These are phyloP conservation scores for Drosophila gaucha DNA, from an alignment of 2,888 invertebrate genomes.

Conservation along the genomic window DNA sequence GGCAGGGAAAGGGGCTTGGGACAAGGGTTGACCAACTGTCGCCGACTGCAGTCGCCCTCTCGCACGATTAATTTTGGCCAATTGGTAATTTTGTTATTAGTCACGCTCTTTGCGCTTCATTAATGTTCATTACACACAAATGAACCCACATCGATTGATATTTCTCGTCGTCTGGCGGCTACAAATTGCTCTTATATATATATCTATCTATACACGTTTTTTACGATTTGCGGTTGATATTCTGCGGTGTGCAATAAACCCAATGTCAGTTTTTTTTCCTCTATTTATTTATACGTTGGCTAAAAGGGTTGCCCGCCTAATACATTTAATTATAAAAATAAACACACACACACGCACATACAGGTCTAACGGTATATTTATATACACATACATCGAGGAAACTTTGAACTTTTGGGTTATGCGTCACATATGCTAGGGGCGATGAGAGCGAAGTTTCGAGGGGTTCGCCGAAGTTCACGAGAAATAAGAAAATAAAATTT, in stretches of 20 bases:
- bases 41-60: slow-evolving; percentile 38
- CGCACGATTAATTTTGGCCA: slow-evolving; percentile 64
- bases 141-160: slow-evolving; percentile 80
- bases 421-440: slow-evolving; percentile 62
- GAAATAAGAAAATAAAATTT: slow-evolving; percentile 60
- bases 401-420: slow-evolving; percentile 65
- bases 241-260: slow-evolving; percentile 67
- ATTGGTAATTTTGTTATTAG: slow-evolving; percentile 79
- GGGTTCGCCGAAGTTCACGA: slow-evolving; percentile 31
- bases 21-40: slow-evolving; percentile 51
- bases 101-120: slow-evolving; percentile 81
- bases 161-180: slow-evolving; percentile 68
- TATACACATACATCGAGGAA: slow-evolving; percentile 25
- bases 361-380: slow-evolving; percentile 8
- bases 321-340: slow-evolving; percentile 77
- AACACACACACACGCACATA: slow-evolving; percentile 28
- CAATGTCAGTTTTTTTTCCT: slow-evolving; percentile 36
- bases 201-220: neutral
- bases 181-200: slow-evolving; percentile 38
- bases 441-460: slow-evolving; percentile 26
- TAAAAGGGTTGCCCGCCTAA: slow-evolving; percentile 63
- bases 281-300: slow-evolving; percentile 41
- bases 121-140: slow-evolving; percentile 81
- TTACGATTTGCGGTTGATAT: slow-evolving; percentile 70
- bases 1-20: neutral